Evolutionary conservation across 1,140 invertebrate genomes (phyloP).

Genomic region (Drosophila ohnishii): DNA sequence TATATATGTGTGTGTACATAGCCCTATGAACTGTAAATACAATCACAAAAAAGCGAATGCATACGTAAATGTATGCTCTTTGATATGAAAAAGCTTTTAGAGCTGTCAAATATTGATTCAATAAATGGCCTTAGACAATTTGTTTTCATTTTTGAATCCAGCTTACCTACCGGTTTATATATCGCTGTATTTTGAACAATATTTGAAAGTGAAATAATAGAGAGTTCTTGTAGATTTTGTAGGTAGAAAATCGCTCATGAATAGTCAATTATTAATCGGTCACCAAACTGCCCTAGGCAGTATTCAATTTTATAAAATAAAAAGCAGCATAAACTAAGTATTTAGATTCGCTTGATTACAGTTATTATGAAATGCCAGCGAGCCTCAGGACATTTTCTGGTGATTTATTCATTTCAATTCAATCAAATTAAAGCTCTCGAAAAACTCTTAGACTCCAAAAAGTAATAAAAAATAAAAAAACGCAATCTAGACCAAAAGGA

Average conservation of each 20-base stretch:
- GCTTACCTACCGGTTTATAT: background rate
- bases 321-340: background rate
- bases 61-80: slow-evolving; percentile 5
- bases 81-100: slow-evolving; percentile 12
- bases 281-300: slow-evolving; percentile 2
- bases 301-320: too few species aligned
- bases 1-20: slow-evolving; percentile 23
- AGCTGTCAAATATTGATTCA: slow-evolving; percentile 6
- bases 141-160: background rate
- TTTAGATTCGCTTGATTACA: background rate
- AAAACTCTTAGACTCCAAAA: background rate
- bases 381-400: slow-evolving; percentile 1
- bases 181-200: background rate
- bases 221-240: background rate
- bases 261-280: slow-evolving; percentile 1
- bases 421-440: background rate
- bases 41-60: background rate
- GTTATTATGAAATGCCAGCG: background rate
- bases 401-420: slow-evolving; percentile 1
- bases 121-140: slow-evolving; percentile 1
- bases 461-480: background rate
- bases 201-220: background rate
- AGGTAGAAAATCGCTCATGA: background rate
- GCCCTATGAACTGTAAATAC: slow-evolving; percentile 42
- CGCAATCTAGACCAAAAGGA: slow-evolving; percentile 27